A percentile compares a stretch with the other conserved stretches of the same genome.
phyloP scores from a whole-genome alignment of 2,888 invertebrate species.

The Cylindroiulus punctatus region DNA sequence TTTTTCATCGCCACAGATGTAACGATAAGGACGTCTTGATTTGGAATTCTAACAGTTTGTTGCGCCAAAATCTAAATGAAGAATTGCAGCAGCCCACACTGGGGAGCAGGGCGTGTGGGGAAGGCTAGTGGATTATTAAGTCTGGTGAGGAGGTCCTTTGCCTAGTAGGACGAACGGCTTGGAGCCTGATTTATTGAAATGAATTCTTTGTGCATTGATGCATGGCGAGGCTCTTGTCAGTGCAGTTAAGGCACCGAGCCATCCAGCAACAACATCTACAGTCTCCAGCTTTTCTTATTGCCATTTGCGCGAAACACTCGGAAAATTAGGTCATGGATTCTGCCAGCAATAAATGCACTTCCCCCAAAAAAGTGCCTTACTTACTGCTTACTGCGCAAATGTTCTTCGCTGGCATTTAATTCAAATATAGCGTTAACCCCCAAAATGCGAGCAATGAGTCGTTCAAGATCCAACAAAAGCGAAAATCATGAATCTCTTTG shows the following conservation, averaged over 20 bases:
- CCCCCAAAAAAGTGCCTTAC: slow-evolving; percentile 7
- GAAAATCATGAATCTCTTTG: slow-evolving; percentile 12
- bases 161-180: background rate
- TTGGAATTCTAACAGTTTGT: background rate
- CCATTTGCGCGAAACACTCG: slow-evolving; percentile 1
- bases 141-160: background rate
- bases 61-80: background rate
- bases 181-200: slow-evolving; percentile 15
- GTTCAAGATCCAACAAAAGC: slow-evolving; percentile 21
- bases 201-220: slow-evolving; percentile 23
- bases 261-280: background rate
- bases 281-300: slow-evolving; percentile 30
- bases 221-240: background rate
- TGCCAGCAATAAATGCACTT: background rate
- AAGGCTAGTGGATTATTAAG: slow-evolving; percentile 3
- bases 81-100: slow-evolving; percentile 3
- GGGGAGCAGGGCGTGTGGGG: background rate
- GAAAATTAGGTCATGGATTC: slow-evolving; percentile 31
- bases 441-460: slow-evolving; percentile 22
- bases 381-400: slow-evolving; percentile 6
- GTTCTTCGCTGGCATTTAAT: slow-evolving; percentile 35
- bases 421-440: slow-evolving; percentile 35
- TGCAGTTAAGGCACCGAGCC: background rate
- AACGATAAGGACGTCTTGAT: background rate
- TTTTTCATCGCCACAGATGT: background rate